phyloP scores from a whole-genome alignment of 2,888 invertebrate genomes.

The Odontocolon sp. region DNA sequence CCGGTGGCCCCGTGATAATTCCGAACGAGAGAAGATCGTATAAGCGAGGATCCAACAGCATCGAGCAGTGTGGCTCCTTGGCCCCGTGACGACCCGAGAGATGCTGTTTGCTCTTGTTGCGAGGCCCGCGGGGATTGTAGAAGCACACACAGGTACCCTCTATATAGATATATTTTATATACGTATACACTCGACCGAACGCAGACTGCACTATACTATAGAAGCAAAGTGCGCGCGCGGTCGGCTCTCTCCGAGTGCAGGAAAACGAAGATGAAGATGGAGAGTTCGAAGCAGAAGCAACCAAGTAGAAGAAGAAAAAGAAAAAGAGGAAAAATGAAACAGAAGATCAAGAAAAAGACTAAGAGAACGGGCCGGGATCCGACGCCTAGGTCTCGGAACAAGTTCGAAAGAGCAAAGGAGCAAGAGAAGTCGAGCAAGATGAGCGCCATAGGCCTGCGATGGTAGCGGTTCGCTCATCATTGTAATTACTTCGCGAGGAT shows the following conservation, averaged over 20 bases:
- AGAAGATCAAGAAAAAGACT: constrained; percentile 42
- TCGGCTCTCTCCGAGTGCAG: constrained; percentile 45
- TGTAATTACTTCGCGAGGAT: constrained; percentile 80
- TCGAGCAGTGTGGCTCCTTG: constrained; percentile 73
- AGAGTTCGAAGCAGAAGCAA: constrained; percentile 54
- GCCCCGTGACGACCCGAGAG: constrained; percentile 78
- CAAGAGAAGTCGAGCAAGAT: constrained; percentile 44
- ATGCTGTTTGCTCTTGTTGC: constrained; percentile 78
- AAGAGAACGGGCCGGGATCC: constrained; percentile 25
- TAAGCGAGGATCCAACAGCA: constrained; percentile 69
- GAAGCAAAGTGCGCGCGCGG: constrained; percentile 39
- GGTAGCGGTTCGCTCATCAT: constrained; percentile 79
- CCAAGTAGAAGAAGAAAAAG: constrained; percentile 49
- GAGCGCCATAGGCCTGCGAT: constrained; percentile 58
- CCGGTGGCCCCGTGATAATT: constrained; percentile 73
- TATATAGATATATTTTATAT: constrained; percentile 32
- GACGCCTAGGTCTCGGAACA: constrained; percentile 57
- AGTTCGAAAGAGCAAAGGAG: constrained; percentile 50
- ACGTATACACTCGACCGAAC: not conserved
- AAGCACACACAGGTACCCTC: too few relatives aligned
- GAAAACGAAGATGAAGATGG: constrained; percentile 56
- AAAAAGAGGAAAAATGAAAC: constrained; percentile 7
- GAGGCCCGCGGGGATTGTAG: constrained; percentile 62
- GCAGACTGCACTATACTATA: constrained; percentile 14
- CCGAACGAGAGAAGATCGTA: constrained; percentile 64